Evolutionary conservation across 2,888 invertebrate genomes (phyloP), one percentile per base, ranked within the genome.

Genomic region (Plebejus argus): DNA sequence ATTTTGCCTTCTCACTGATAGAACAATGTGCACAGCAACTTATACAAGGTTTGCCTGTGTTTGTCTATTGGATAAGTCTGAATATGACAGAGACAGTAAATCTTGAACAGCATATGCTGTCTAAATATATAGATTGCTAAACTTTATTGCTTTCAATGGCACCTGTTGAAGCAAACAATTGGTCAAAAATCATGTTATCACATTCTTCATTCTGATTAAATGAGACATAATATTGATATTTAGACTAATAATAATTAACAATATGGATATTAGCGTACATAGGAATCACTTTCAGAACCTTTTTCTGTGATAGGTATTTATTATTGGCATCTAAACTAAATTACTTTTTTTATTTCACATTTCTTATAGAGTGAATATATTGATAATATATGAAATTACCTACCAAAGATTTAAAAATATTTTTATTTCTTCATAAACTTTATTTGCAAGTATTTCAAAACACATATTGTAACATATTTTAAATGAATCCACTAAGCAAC

Each of bases 391-490:
- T n/a, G 56, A 56, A 23, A 61, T 61, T 61, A 61, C 61, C 61
- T 61, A 61, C 61, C 61, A 61, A 61, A 61, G 61, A 23, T 23
- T 23, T 23, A 61, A 61, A 61, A 61, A 12, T 61, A 61, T 23
- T 20, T 23, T 61, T 12, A 23, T 61, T 61, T 61, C 23, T 61
- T 61, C 10, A 10, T 8, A 61, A 61, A 20, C 8, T 53, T 20
- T 20, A 12, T 61, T 61, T 12, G 61, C 61, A 23, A 61, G 10
- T 23, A 23, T 23, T 61, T 23, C 3, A 61, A 61, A 23, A 23
- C 61, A 61, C 10, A 61, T 61, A 15, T 61, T 28, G 28, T 28
- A n/a, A n/a, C n/a, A n/a, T n/a, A n/a, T 45, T 45, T 45, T 45
- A 10, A 45, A 45, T 3, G 10, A 45, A 10, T 45, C 10, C 3